These are phyloP conservation scores for Lutraria rhynchaena DNA, from an alignment of 1,140 invertebrate genomes.

Conservation along the genomic window DNA sequence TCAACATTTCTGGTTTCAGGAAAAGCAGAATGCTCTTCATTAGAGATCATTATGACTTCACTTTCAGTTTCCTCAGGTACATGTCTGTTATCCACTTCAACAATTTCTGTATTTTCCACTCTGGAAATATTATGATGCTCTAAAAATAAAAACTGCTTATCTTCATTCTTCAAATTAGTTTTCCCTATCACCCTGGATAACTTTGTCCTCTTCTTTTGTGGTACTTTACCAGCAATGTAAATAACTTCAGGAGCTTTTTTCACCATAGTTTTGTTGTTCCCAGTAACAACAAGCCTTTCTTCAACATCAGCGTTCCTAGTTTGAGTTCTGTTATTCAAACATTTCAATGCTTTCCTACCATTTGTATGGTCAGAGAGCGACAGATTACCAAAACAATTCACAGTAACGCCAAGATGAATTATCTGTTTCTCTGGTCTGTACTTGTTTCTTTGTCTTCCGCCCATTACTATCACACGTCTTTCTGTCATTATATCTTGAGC, in stretches of 20 bases:
- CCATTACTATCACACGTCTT: constrained; percentile 33
- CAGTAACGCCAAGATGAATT: constrained; percentile 30
- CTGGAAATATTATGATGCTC: background rate
- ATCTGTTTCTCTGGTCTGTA: constrained; percentile 26
- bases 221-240: constrained; percentile 23
- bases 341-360: constrained; percentile 5
- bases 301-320: constrained; percentile 1
- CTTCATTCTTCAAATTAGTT: background rate
- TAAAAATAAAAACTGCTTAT: background rate
- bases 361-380: constrained; percentile 4
- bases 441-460: constrained; percentile 30
- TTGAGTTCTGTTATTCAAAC: background rate
- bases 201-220: constrained; percentile 33
- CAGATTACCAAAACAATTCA: constrained; percentile 38
- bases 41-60: background rate
- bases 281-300: background rate
- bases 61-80: background rate
- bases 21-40: background rate
- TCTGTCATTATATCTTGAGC: background rate
- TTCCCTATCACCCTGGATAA: constrained; percentile 16
- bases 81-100: background rate
- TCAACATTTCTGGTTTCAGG: background rate
- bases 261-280: background rate
- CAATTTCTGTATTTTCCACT: background rate
- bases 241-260: constrained; percentile 28